phyloP scores from a whole-genome alignment of 1,140 invertebrate genomes.

The Delia radicum region DNA sequence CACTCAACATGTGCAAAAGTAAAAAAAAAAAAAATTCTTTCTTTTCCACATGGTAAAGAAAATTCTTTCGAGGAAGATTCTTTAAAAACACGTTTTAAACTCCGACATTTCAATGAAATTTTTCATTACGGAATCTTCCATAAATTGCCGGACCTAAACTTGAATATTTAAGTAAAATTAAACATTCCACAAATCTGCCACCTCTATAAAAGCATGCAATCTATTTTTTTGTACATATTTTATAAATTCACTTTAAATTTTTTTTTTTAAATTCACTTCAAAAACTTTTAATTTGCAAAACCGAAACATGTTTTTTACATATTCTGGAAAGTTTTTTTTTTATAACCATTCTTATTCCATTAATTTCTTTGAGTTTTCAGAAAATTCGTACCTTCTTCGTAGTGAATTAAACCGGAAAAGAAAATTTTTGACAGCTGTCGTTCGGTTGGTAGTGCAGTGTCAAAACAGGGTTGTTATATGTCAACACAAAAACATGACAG shows the following conservation, averaged over 20 bases:
- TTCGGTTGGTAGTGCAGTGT: constrained; percentile 26
- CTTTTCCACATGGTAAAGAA: too few species aligned
- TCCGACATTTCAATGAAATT: too few species aligned
- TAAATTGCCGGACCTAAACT: too few species aligned
- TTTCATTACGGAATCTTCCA: too few species aligned
- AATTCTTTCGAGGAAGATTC: too few species aligned
- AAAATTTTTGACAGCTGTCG: constrained; percentile 35
- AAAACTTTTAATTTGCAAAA: constrained; percentile 33
- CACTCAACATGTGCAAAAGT: too few species aligned
- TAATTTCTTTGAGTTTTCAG: constrained; percentile 33
- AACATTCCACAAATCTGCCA: too few species aligned
- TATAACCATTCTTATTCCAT: too few species aligned
- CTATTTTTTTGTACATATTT: background rate
- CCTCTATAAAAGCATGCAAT: background rate
- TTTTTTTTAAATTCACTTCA: constrained; percentile 2
- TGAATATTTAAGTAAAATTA: too few species aligned
- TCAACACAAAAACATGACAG: background rate
- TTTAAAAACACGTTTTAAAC: too few species aligned
- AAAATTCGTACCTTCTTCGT: constrained; percentile 47
- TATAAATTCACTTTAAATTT: background rate
- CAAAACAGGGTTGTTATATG: background rate
- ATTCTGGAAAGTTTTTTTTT: background rate
- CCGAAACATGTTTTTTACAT: background rate
- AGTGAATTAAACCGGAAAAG: constrained; percentile 53
- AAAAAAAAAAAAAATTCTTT: too few species aligned